Evolutionary conservation across 2,113 vertebrate genomes (phyloP), one percentile per base, ranked within the genome.

Genomic region (Oncorhynchus nerka): DNA sequence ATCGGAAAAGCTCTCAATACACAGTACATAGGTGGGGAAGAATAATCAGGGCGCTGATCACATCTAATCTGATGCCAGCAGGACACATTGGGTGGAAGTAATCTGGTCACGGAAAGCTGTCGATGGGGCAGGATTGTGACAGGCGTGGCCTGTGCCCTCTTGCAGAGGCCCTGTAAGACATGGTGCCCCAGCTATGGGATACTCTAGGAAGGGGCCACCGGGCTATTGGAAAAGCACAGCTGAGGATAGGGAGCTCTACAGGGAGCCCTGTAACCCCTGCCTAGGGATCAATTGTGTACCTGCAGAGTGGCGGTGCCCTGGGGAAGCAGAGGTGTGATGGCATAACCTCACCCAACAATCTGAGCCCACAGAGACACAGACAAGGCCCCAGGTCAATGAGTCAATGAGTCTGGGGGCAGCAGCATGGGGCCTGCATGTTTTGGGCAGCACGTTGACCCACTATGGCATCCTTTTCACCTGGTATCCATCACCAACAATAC

Each of bases 201-300:
- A 45, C 39, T 2, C 39, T 45, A 67, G 75, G 84, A 76, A 55
- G 68, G 82, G 84, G 45, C 70, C 68, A 70, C 77, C 76, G 68
- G 15, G 62, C 78, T 83, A 77, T 87, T 81, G 81, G 48, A 74
- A 79, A 87, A 86, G 71, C 84, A 73, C 81, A 77, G 80, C 81
- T 79, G 32, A 66, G 77, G 88, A 84, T 80, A 74, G 77, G 79
- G 81, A 83, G 83, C 88, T 83, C 77, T 48, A 61, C 84, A n/a
- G 7, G 82, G 79, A 89, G 86, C 82, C 78, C 71, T 77, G 76
- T 90, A 80, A 61, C 87, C 76, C 51, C 16, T 19, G 80, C 81
- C 3, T 85, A 1, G 32, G 77, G 90, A 95, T 95, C 93, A 64
- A 95, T 95, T 90, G 5, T 64, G 51, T 55, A 55, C 51, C 51